Conservation (phyloP, 1,140 invertebrate genomes). For the Euura lappo region DNA sequence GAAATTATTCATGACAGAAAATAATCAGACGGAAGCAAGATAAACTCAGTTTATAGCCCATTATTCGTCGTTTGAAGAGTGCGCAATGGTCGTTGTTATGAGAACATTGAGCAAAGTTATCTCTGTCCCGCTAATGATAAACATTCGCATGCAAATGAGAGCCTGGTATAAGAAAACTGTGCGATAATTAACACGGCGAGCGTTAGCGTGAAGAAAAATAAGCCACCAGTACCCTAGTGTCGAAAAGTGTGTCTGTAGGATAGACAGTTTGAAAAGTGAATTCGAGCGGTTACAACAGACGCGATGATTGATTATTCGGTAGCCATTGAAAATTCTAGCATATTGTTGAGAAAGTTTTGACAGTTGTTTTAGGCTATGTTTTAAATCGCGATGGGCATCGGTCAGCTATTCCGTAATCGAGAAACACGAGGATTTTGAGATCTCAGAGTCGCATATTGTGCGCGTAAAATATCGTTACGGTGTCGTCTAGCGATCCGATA, state of each 20-base stretch:
- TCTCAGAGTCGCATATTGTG: too few relatives aligned
- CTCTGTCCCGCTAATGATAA: conserved; percentile 1
- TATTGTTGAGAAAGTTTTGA: background rate
- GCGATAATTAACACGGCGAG: background rate
- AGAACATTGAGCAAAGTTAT: background rate
- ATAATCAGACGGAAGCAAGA: background rate
- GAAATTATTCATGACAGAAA: background rate
- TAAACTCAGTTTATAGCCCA: background rate
- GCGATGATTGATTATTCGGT: too few relatives aligned
- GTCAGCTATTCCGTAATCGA: too few relatives aligned
- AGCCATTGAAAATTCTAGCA: too few relatives aligned
- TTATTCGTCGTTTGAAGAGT: background rate
- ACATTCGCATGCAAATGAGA: conserved; percentile 28
- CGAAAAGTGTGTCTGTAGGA: background rate
- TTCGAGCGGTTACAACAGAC: too few relatives aligned
- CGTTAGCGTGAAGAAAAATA: background rate
- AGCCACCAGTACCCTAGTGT: background rate
- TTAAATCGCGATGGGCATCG: background rate
- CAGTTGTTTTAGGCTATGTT: conserved; percentile 9
- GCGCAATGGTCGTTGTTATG: background rate
- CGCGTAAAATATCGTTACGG: too few relatives aligned
- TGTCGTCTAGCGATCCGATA: too few relatives aligned
- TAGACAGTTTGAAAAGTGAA: too few relatives aligned
- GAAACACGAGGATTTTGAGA: too few relatives aligned
- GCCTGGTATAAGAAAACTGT: background rate